Percentiles rank a stretch among this genome's conserved stretches.
These are phyloP conservation scores for Pampusana beccarii DNA, from an alignment of 2,113 vertebrate genomes.

Conservation along the genomic window DNA sequence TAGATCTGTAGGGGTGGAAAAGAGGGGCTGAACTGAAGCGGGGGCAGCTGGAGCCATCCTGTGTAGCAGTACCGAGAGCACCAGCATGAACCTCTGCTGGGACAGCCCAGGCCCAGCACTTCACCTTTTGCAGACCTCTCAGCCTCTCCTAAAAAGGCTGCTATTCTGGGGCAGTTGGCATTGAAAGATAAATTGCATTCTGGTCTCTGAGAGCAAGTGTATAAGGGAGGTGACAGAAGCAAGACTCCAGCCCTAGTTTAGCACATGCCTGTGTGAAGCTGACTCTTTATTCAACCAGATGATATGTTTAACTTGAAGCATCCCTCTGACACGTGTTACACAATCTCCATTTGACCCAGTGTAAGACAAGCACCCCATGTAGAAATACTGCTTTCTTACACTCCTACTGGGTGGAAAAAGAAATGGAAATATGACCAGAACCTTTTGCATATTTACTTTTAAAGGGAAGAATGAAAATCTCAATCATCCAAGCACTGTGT, in stretches of 20 bases:
- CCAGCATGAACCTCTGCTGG: background rate
- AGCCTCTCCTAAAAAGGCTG: background rate
- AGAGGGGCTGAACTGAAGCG: background rate
- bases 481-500: background rate
- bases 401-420: slow-evolving; percentile 7
- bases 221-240: background rate
- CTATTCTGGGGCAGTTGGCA: background rate
- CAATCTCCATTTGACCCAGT: background rate
- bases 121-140: background rate
- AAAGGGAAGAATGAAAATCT: background rate
- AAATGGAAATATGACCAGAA: slow-evolving; percentile 9
- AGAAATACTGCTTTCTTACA: slow-evolving; percentile 40
- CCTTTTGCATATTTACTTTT: slow-evolving; percentile 37
- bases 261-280: background rate
- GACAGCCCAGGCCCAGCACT: background rate
- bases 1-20: background rate
- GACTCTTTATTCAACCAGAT: background rate
- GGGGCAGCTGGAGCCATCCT: background rate
- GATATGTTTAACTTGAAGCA: background rate
- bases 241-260: background rate
- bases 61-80: accelerated
- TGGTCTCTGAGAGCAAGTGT: background rate
- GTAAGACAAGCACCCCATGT: background rate
- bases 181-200: background rate
- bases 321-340: background rate